phyloP scores from a whole-genome alignment of 2,113 vertebrate species.

The Quiscalus mexicanus region DNA sequence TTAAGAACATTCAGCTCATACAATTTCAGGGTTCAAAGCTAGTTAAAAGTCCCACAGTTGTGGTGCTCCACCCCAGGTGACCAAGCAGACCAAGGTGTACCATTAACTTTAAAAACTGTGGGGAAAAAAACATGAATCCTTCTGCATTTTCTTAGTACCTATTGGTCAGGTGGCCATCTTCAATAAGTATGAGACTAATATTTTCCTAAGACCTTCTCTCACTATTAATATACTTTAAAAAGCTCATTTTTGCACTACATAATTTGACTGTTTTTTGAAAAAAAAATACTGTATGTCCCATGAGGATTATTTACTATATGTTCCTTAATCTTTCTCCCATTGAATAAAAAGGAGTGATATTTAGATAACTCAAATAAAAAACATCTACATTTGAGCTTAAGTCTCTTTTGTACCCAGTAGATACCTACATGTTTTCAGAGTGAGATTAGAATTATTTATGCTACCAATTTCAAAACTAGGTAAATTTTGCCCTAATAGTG shows the following conservation, averaged over 20 bases:
- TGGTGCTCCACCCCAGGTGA: not conserved
- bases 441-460: not conserved
- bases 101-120: not conserved
- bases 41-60: not conserved
- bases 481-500: not conserved
- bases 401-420: not conserved
- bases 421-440: not conserved
- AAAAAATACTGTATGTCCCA: not conserved
- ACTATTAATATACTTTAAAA: not conserved
- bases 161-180: not conserved
- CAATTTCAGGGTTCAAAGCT: not conserved
- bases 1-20: not conserved
- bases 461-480: not conserved
- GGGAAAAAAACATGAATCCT: not conserved
- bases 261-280: not conserved
- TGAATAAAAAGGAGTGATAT: not conserved
- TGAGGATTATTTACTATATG: not conserved
- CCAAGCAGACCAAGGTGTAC: fast-evolving
- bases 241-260: not conserved
- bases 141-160: not conserved
- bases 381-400: not conserved
- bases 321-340: not conserved
- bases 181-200: not conserved
- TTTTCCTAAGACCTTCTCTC: not conserved
- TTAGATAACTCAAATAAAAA: not conserved